Evolutionary conservation across 2,888 invertebrate genomes (phyloP), one percentile per base, ranked within the genome.

Genomic region (Coremacera marginata): DNA sequence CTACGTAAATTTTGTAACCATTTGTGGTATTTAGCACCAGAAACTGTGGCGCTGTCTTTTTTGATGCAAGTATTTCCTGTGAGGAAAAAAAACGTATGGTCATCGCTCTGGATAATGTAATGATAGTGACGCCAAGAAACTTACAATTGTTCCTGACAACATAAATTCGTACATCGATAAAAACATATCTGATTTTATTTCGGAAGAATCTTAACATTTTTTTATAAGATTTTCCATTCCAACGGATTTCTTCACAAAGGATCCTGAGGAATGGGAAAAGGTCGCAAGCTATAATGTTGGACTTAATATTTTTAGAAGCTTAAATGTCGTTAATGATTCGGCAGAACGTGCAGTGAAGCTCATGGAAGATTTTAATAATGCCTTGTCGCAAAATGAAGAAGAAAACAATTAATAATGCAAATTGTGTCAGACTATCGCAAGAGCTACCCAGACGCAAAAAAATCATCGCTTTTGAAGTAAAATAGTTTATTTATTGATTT

Each of bases 181-280:
- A 44, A 44, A 44, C 1, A 44, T 11, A 11, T 44, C 44, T 11
- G 44, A 62, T 62, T 62, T 62, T 62, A 31, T 62, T 27, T 62
- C 62, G 16, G 16, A 22, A 16, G 31, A 62, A 62, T 14, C 62
- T 5, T 0, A 25, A 62, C 7, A 25, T 2, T 31, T 7, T 2
- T 62, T 62, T 62, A 27, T 25, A 27, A 27, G 62, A 62, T 25
- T 62, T 62, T 62, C 27, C 16, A 31, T 62, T 62, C 62, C 62
- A 25, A 62, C 14, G 27, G 27, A 62, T 25, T 62, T 62, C n/a
- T 25, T 62, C 27, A 62, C 16, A 25, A 62, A 62, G 3, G 27
- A 62, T 31, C 62, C 27, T 27, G 22, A 19, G 8, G 62, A 8
- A 27, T 62, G 14, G 14, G 31, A 25, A 25, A 27, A 62, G 44